phyloP scores from a whole-genome alignment of 2,888 invertebrate species.

The Serripes groenlandicus region DNA sequence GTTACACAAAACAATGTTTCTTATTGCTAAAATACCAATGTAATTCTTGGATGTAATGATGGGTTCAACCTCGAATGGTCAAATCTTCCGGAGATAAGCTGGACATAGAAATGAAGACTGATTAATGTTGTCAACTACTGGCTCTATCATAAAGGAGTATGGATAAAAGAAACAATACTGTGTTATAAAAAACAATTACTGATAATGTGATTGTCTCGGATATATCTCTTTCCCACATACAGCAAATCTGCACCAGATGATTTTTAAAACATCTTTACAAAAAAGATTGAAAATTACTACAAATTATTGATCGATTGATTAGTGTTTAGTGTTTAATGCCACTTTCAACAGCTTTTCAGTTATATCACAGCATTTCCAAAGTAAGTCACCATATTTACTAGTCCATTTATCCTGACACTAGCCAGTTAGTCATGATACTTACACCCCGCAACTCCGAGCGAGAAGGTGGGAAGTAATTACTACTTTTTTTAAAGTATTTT shows the following conservation, averaged over 20 bases:
- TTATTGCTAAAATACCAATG: too few relatives aligned
- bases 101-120: too few relatives aligned
- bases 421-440: too few relatives aligned
- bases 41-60: too few relatives aligned
- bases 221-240: neutral
- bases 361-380: neutral
- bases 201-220: neutral
- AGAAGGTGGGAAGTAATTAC: too few relatives aligned
- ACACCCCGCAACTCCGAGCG: too few relatives aligned
- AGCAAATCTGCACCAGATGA: neutral
- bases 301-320: neutral
- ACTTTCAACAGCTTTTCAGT: neutral
- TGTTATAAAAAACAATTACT: neutral
- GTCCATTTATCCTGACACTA: too few relatives aligned
- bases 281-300: neutral
- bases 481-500: too few relatives aligned
- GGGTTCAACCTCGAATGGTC: too few relatives aligned
- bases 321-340: neutral
- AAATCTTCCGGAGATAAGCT: too few relatives aligned
- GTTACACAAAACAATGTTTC: too few relatives aligned
- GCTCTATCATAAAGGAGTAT: neutral
- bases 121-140: too few relatives aligned
- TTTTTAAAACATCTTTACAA: neutral
- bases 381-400: neutral
- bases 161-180: neutral